Percentiles rank a stretch among this genome's conserved stretches.
Conservation (phyloP, 2,797 vertebrate genomes). For the Todus mexicanus region DNA sequence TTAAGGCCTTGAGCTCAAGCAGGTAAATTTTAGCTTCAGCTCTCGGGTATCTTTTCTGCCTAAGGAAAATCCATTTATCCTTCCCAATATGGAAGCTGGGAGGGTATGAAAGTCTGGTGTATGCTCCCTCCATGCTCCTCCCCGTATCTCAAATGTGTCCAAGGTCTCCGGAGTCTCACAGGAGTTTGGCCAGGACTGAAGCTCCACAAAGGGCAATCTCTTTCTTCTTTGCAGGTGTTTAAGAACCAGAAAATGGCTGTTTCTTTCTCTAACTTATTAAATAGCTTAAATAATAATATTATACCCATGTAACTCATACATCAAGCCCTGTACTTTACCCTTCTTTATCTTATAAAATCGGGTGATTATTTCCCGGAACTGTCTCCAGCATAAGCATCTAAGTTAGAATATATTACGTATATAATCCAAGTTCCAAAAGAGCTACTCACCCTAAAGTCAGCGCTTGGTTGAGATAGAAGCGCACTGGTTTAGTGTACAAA, state of each 20-base stretch:
- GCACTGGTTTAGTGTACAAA: background rate
- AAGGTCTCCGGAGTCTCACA: background rate
- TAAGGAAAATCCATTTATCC: background rate
- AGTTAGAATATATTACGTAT: background rate
- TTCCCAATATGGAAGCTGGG: background rate
- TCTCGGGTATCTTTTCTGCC: background rate
- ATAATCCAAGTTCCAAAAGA: background rate
- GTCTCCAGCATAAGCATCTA: background rate
- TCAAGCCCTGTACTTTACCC: background rate
- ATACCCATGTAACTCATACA: background rate
- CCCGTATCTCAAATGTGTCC: background rate
- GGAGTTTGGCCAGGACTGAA: background rate
- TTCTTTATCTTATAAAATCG: background rate
- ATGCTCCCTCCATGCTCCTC: background rate
- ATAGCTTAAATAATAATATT: background rate
- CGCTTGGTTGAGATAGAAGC: background rate
- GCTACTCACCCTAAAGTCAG: background rate
- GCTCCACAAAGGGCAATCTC: background rate
- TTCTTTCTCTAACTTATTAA: background rate
- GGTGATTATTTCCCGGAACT: background rate
- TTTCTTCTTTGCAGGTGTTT: background rate
- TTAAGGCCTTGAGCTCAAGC: background rate
- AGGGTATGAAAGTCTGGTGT: background rate
- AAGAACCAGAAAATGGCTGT: background rate
- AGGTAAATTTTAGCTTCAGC: background rate